These are phyloP conservation scores for Hydrocynus forskahlii DNA, from an alignment of 2,797 vertebrate species.

Conservation along the genomic window DNA sequence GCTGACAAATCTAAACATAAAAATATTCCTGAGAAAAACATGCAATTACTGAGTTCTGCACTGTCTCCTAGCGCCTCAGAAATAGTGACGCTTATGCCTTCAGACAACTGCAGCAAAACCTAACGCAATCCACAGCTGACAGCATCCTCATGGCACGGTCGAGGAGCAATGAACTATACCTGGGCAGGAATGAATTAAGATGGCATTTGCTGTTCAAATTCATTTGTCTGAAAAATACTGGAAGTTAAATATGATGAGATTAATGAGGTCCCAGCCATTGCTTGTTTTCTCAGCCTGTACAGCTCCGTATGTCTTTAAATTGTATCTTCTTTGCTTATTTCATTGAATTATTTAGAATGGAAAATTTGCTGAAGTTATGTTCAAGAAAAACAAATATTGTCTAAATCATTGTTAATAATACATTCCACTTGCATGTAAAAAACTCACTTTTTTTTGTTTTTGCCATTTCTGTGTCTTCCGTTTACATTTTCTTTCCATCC, in stretches of 20 bases:
- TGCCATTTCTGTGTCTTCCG: too few species aligned
- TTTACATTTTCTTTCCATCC: too few species aligned
- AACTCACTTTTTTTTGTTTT: too few species aligned
- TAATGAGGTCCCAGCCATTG: background rate
- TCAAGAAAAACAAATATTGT: too few species aligned
- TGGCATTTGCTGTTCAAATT: conserved; percentile 25
- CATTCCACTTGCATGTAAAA: too few species aligned
- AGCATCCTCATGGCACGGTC: conserved; percentile 30
- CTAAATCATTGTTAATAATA: too few species aligned
- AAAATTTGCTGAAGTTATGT: too few species aligned
- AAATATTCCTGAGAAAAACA: conserved; percentile 22
- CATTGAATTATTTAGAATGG: too few species aligned
- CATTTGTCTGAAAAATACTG: conserved; percentile 16
- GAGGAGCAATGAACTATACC: conserved; percentile 21
- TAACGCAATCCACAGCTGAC: conserved; percentile 27
- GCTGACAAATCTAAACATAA: conserved; percentile 2
- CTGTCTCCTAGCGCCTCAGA: conserved; percentile 31
- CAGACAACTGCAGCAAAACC: conserved; percentile 44
- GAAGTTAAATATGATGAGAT: conserved; percentile 19
- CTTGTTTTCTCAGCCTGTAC: background rate
- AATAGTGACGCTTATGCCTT: conserved; percentile 46
- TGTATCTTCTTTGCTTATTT: background rate
- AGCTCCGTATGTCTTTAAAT: background rate
- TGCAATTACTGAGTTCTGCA: conserved; percentile 23
- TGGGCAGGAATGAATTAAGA: conserved; percentile 20